Conservation (phyloP, 2,113 vertebrate genomes). For the Poeciliopsis prolifica region DNA sequence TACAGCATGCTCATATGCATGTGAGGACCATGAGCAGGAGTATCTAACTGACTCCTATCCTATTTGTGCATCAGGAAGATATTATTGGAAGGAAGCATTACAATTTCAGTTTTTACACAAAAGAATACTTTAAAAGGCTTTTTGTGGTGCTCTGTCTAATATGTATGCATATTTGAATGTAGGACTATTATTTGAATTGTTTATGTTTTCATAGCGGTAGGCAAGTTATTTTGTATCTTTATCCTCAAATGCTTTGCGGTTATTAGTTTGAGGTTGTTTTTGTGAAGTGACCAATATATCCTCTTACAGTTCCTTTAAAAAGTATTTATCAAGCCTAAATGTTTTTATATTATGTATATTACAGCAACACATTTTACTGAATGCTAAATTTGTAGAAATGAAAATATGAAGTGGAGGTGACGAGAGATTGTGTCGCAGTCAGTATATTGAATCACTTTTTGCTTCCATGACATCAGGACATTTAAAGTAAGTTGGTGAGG, state of each 20-base stretch:
- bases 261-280: constrained; percentile 11
- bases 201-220: constrained; percentile 57
- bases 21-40: constrained; percentile 20
- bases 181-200: constrained; percentile 54
- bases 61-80: constrained; percentile 53
- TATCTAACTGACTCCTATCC: constrained; percentile 43
- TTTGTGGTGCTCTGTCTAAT: constrained; percentile 31
- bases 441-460: no score
- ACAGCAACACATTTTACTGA: no score
- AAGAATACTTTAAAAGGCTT: constrained; percentile 52
- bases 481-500: no score
- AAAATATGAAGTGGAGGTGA: no score
- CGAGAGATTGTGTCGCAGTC: no score
- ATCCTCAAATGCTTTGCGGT: constrained; percentile 23
- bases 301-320: no score
- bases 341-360: no score
- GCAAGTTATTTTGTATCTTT: constrained; percentile 44
- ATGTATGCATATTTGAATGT: constrained; percentile 28
- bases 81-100: constrained; percentile 53
- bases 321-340: no score
- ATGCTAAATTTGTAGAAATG: no score
- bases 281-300: constrained; percentile 6
- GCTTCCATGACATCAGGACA: no score
- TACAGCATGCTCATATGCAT: constrained; percentile 30
- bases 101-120: constrained; percentile 47